Conservation (phyloP, 2,888 invertebrate genomes). For the Eupelmus urozonus region DNA sequence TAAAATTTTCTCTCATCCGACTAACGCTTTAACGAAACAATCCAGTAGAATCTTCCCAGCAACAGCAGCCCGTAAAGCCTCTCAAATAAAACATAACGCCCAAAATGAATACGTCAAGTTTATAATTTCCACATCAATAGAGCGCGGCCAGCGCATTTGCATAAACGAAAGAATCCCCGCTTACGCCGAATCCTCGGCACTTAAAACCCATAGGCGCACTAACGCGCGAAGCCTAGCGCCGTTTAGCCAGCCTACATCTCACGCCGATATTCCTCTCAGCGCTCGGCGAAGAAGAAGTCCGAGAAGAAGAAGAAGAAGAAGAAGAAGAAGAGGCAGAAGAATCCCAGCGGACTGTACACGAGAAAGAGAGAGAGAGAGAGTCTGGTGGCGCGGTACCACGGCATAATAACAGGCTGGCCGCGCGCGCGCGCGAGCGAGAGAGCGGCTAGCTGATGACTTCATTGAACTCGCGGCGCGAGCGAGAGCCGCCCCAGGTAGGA, state of each 20-base stretch:
- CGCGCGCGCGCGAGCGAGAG: slow-evolving; percentile 61
- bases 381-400: slow-evolving; percentile 72
- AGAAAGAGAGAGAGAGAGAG: background rate
- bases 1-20: no score
- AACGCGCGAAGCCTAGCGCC: slow-evolving; percentile 49
- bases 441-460: slow-evolving; percentile 77
- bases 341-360: background rate
- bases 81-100: no score
- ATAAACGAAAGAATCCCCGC: no score
- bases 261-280: background rate
- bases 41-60: no score
- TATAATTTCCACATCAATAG: no score
- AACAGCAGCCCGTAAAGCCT: no score
- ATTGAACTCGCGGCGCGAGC: slow-evolving; percentile 71
- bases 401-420: slow-evolving; percentile 75
- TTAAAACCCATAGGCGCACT: slow-evolving; percentile 3
- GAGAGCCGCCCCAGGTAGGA: slow-evolving; percentile 69
- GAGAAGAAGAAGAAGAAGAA: slow-evolving; percentile 41
- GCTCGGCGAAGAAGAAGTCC: slow-evolving; percentile 29
- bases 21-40: no score
- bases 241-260: slow-evolving; percentile 5
- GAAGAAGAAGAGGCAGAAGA: slow-evolving; percentile 62
- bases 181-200: no score
- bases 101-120: no score
- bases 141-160: no score